Evolutionary conservation across 2,888 invertebrate genomes (phyloP).

Genomic region (Cremastobaeus sp.): DNA sequence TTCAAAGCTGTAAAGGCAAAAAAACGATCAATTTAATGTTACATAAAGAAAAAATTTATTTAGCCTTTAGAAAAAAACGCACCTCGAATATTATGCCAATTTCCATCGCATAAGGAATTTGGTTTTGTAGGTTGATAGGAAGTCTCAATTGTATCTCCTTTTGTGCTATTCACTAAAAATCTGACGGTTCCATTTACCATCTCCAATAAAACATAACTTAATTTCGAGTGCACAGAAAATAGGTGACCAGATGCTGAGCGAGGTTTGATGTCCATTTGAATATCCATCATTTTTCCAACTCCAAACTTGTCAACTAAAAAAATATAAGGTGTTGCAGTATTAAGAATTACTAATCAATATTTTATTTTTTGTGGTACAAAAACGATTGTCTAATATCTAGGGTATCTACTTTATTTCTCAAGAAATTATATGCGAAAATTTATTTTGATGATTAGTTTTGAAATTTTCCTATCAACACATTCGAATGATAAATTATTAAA

Average conservation of each 20-base stretch:
- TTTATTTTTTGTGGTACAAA: no score
- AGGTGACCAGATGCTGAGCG: slow-evolving; percentile 90
- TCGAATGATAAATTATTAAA: neutral
- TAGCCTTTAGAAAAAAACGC: slow-evolving; percentile 52
- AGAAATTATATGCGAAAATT: no score
- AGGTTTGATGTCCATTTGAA: slow-evolving; percentile 92
- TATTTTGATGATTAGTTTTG: no score
- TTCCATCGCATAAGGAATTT: slow-evolving; percentile 92
- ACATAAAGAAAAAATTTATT: no score
- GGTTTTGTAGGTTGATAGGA: slow-evolving; percentile 83
- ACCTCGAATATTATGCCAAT: slow-evolving; percentile 95
- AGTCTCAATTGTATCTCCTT: slow-evolving; percentile 86
- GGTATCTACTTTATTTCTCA: no score
- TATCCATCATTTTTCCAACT: slow-evolving; percentile 88
- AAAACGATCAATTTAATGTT: no score
- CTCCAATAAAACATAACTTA: slow-evolving; percentile 89
- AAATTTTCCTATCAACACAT: no score
- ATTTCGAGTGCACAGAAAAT: slow-evolving; percentile 89
- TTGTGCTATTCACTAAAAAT: slow-evolving; percentile 90
- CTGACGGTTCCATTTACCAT: slow-evolving; percentile 91
- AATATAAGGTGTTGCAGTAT: neutral
- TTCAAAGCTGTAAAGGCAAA: slow-evolving; percentile 91
- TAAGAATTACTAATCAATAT: neutral
- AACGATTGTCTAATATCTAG: no score
- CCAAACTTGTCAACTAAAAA: slow-evolving; percentile 41